These are phyloP conservation scores for Propithecus perrieri DNA, from an alignment of 2,797 vertebrate species.

Conservation along the genomic window DNA sequence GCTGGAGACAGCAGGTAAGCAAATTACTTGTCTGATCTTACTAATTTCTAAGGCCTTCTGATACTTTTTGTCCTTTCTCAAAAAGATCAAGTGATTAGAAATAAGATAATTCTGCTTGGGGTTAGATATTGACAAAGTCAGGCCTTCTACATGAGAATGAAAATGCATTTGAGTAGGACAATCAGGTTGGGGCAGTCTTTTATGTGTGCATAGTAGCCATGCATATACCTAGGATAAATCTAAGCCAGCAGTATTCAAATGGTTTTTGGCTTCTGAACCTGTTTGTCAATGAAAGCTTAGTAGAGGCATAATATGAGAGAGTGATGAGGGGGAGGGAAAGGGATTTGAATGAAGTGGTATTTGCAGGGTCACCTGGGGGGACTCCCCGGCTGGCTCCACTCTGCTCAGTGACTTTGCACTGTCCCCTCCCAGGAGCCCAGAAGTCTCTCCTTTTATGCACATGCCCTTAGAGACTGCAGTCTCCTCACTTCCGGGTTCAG, in stretches of 20 bases:
- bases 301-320: neutral
- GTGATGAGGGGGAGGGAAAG: neutral
- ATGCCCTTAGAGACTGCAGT: neutral
- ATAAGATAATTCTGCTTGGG: neutral
- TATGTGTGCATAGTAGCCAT: neutral
- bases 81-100: neutral
- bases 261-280: neutral
- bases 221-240: neutral
- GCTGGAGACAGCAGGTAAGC: conserved; percentile 98
- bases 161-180: neutral
- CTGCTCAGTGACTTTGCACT: neutral
- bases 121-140: neutral
- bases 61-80: neutral
- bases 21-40: neutral
- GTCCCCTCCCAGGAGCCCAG: neutral
- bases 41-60: neutral
- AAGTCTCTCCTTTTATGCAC: neutral
- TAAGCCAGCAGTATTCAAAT: neutral
- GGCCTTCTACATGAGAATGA: neutral
- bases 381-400: neutral
- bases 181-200: neutral
- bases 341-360: neutral
- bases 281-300: neutral
- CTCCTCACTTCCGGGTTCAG: neutral
- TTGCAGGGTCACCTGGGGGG: neutral